These are phyloP conservation scores for Lasioglossum albipes DNA, from an alignment of 1,140 invertebrate species.

Conservation along the genomic window DNA sequence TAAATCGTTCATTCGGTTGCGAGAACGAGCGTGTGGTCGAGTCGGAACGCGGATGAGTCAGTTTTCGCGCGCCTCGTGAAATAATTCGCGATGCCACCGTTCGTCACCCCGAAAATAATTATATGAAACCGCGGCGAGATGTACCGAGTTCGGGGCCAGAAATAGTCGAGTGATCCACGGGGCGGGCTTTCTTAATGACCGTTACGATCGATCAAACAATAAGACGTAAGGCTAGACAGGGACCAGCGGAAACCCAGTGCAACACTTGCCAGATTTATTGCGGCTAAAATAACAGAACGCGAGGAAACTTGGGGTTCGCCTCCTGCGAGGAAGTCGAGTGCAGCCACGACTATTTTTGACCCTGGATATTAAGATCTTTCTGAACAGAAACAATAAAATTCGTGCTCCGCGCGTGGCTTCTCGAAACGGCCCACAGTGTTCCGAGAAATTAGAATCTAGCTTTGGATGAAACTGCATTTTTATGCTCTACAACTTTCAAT, in stretches of 20 bases:
- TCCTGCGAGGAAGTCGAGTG: slow-evolving; percentile 1
- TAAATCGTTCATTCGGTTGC: slow-evolving; percentile 31
- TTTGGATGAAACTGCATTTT: too few species aligned
- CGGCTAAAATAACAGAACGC: slow-evolving; percentile 41
- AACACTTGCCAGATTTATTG: slow-evolving; percentile 42
- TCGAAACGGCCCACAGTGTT: too few species aligned
- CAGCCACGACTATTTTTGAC: slow-evolving; percentile 12
- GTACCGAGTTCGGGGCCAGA: neutral
- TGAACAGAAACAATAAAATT: neutral
- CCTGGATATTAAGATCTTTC: neutral
- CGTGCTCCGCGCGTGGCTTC: neutral
- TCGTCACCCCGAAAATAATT: slow-evolving; percentile 26
- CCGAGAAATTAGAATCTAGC: neutral
- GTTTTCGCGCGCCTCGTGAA: neutral
- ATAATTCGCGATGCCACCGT: neutral
- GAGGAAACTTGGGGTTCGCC: neutral
- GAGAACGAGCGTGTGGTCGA: neutral
- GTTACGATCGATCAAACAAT: slow-evolving; percentile 34
- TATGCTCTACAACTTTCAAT: too few species aligned
- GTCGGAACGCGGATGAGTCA: slow-evolving; percentile 18
- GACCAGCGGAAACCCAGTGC: neutral
- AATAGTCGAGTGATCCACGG: slow-evolving; percentile 1
- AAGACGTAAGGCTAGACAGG: neutral
- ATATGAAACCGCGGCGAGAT: neutral
- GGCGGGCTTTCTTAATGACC: slow-evolving; percentile 19